Conservation (phyloP, 2,797 vertebrate genomes). For the Rhinichthys osculus region DNA sequence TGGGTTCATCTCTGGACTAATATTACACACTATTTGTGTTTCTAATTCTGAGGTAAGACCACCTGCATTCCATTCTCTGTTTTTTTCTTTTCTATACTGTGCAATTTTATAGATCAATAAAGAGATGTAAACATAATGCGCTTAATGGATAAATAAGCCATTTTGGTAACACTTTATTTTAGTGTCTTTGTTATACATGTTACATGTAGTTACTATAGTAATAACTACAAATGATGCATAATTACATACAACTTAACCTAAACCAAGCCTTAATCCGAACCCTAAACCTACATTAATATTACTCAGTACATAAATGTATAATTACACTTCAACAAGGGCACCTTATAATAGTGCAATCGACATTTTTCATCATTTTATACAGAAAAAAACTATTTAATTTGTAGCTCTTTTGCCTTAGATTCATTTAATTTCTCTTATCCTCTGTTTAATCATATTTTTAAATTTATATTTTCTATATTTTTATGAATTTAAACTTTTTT, state of each 20-base stretch:
- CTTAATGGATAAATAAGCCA: not conserved
- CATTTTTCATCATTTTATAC: not conserved
- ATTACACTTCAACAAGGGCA: not conserved
- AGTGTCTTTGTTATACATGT: not conserved
- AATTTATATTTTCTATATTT: too few relatives aligned
- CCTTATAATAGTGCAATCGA: not conserved
- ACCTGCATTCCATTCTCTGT: not conserved
- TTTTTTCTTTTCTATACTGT: not conserved
- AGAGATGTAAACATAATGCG: not conserved
- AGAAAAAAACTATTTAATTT: not conserved
- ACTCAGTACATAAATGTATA: not conserved
- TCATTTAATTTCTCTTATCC: not conserved
- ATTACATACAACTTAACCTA: not conserved
- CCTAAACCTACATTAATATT: not conserved
- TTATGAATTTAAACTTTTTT: not conserved
- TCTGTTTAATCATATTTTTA: not conserved
- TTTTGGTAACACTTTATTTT: not conserved
- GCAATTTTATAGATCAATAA: not conserved
- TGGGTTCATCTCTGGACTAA: not conserved
- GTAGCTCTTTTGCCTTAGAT: not conserved
- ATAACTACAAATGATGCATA: not conserved
- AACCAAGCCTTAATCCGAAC: not conserved
- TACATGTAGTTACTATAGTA: not conserved
- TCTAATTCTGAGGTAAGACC: conserved; percentile 25
- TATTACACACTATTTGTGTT: not conserved